Base-by-base conservation (phyloP, 2,113 vertebrate species). In the Stigmatopora argus region DNA sequence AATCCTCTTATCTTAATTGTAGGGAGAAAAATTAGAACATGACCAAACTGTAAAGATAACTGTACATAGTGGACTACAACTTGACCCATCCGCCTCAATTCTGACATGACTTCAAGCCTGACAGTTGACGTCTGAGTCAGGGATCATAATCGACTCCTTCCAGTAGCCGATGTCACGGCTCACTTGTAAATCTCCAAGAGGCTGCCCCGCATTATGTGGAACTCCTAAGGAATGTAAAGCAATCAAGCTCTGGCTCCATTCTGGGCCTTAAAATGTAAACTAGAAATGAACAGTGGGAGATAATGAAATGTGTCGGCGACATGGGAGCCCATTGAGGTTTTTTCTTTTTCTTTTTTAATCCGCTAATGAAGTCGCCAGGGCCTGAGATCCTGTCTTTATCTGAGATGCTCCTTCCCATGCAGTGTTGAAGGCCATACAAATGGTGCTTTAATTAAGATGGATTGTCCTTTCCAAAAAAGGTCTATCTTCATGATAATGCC, bases 371-470 rank as follows among this genome's bases (percentile, higher is more conserved):
- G 79, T 83, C 83, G 79, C 64, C 31, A 65, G 72, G 72, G 53
- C 58, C n/a, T 2, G 66, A 78, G 77, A 70, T 75, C 60, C 19
- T 38, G 38, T 69, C 63, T 78, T 83, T 78, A 73, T 83, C 73
- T 64, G 11, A 76, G 49, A 79, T 59, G 81, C 74, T 81, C 78
- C 77, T 87, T 88, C 83, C 86, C 87, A 89, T 85, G 85, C 77
- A 66, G 34, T 69, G 48, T 53, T 75, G 84, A 83, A 78, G 81
- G 48, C 81, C 74, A 84, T 79, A 81, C 85, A 84, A 87, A 87
- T 81, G 77, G 76, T 58, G 66, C 18, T 72, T 85, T 88, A 87
- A 90, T 88, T 81, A 89, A 87, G 89, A 89, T 82, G 86, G 87
- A 90, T 87, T 83, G 75, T 72, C 61, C 77, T 79, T 75, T 62